Percentiles rank a stretch among this genome's conserved stretches.
Conservation (phyloP, 2,797 vertebrate species). For the Gadopsis bispinosus region DNA sequence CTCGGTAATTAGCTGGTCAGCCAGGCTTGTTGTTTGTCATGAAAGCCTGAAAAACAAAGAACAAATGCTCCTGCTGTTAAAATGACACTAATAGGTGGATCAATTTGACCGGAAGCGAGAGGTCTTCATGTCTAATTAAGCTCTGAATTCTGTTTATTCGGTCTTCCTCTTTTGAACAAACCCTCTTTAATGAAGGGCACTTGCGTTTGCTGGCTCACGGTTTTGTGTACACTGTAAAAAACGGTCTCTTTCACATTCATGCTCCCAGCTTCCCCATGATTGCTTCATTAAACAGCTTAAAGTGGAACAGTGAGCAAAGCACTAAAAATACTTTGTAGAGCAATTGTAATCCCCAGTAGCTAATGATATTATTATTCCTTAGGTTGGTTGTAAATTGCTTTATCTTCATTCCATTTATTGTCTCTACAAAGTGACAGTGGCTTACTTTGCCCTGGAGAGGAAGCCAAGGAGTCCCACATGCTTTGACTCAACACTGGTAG, state of each 20-base stretch:
- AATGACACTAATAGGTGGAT: constrained; percentile 38
- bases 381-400: constrained; percentile 56
- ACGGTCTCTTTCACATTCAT: constrained; percentile 46
- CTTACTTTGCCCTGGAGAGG: constrained; percentile 74
- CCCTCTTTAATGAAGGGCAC: constrained; percentile 41
- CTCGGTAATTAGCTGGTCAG: constrained; percentile 60
- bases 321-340: constrained; percentile 63
- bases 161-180: constrained; percentile 1
- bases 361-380: constrained; percentile 65
- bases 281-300: constrained; percentile 69
- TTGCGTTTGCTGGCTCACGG: constrained; percentile 42
- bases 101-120: constrained; percentile 12
- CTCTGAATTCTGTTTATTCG: constrained; percentile 15
- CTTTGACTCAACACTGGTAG: constrained; percentile 51
- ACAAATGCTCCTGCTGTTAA: constrained; percentile 18
- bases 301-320: constrained; percentile 65
- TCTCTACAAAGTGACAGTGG: constrained; percentile 72
- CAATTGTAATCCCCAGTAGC: constrained; percentile 66
- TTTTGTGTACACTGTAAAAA: constrained; percentile 36
- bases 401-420: constrained; percentile 66
- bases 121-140: constrained; percentile 46
- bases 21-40: constrained; percentile 20
- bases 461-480: constrained; percentile 56
- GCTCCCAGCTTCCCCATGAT: constrained; percentile 65
- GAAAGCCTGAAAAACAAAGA: constrained; percentile 25